These are phyloP conservation scores for Phalanger gymnotis DNA, from an alignment of 2,797 vertebrate genomes.

Conservation along the genomic window DNA sequence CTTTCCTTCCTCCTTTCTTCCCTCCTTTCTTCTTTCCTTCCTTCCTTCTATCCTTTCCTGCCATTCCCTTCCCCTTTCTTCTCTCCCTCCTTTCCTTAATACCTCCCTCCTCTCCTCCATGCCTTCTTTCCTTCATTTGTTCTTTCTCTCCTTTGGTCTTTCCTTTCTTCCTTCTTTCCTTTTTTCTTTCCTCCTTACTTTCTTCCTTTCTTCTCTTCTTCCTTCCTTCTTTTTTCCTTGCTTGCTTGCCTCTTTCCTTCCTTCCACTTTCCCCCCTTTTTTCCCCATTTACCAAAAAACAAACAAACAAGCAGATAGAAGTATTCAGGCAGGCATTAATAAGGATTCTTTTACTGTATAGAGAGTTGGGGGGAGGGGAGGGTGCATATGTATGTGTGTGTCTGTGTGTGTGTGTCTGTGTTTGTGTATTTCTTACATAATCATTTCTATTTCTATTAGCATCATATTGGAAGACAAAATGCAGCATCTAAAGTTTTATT, in stretches of 20 bases:
- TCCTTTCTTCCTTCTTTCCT: too few relatives aligned
- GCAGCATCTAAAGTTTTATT: slow-evolving; percentile 23
- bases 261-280: background rate
- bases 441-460: background rate
- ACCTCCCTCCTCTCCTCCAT: too few relatives aligned
- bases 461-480: background rate
- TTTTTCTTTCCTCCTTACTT: too few relatives aligned
- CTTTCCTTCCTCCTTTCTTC: too few relatives aligned
- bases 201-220: too few relatives aligned
- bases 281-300: background rate
- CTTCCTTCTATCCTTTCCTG: background rate
- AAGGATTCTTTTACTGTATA: background rate
- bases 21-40: background rate
- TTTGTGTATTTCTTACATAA: background rate
- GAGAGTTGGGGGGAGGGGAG: background rate
- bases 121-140: too few relatives aligned
- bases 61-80: too few relatives aligned
- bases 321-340: background rate
- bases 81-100: too few relatives aligned
- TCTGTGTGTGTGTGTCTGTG: background rate
- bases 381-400: background rate
- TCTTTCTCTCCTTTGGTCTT: too few relatives aligned
- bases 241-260: background rate
- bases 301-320: background rate
- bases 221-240: background rate